Base-by-base conservation (phyloP, 2,797 vertebrate species). In the Coluber constrictor region DNA sequence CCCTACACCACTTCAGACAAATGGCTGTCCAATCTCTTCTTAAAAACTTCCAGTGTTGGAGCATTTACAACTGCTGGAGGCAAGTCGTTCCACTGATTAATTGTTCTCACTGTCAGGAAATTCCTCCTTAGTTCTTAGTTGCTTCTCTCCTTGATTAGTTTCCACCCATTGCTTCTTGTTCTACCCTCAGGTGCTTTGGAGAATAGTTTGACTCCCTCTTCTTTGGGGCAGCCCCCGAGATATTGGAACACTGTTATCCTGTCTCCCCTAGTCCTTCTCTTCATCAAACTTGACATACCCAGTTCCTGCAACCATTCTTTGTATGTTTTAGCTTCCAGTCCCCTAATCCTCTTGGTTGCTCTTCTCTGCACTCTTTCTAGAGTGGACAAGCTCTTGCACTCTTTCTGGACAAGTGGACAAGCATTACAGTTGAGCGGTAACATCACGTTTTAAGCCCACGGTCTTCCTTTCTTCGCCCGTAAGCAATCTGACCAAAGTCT, bases 341-440 rank as follows among this genome's bases (percentile, higher is more conserved):
- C 61, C 27, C 12, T n/a, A n/a, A 66, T 66, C 61, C 2, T 12
- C 1, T n/a, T n/a, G 0, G 27, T n/a, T n/a, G 27, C 61, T 66
- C 27, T 66, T 66, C 27, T 29, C 61, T n/a, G 61, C 4, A n/a
- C 61, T 1, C 25, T 61, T 61, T 61, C 60, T 61, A 59, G 23
- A 60, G 18, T 59, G 5, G 57, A 20, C 57, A 59, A 59, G 59
- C 59, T 60, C 15, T 16, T 57, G 56, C 56, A 18, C 3, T 18
- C 20, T 23, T 60, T 60, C 8, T 61, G 11, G 9, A 63, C 37
- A 90, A 88, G 87, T 94, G 87, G 93, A 23, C 55, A 13, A 94
- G 51, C 63, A 3, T 32, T 96, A 92, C 70, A 83, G 57, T 66
- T 93, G 66, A 79, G 70, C 25, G 66, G 90, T 13, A 90, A 27